Evolutionary conservation across 1,140 invertebrate genomes (phyloP), one percentile per base, ranked within the genome.

Genomic region (Cydia pomonella): DNA sequence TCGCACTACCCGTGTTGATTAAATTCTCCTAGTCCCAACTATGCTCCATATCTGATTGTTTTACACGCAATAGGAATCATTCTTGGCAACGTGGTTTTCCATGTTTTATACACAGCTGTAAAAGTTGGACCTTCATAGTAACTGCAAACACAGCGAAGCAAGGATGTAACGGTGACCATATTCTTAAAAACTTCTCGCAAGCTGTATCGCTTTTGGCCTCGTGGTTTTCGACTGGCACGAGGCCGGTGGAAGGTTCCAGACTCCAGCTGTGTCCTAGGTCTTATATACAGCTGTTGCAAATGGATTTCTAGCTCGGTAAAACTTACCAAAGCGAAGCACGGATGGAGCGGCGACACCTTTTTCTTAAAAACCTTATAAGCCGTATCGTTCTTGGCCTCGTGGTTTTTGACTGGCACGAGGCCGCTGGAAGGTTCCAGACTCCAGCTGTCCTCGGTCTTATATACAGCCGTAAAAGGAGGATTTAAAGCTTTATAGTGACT

Each of bases 161-260:
- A 0, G 95, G 93, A 18, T 94, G 93, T 16, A 97, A 94, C 12
- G 96, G 95, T 1, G 96, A 98, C 94, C 76, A 95, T 95, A 66
- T 95, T 95, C n/a, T 92, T 88, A 90, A 98, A 98, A 97, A 94
- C 73, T 94, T 94, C 0, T 95, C 90, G 79, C 97, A 98, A 13
- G 94, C 91, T 18, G 86, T 83, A 18, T 86, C 80, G 72, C 91
- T 83, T 44, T 66, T 77, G 50, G 79, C 6, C 16, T 76, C 79
- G 4, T 77, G 76, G 9, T 74, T 76, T 23, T 74, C 75, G 0
- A 75, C 78, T 75, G 63, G 79, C 21, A 78, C 73, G 1, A 77
- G 82, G 1, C 82, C 81, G 13, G 84, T 84, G 72, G 86, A 82
- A 53, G 80, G 77, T 59, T 78, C 76, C 33, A 94, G 76, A 72